Evolutionary conservation across 1,140 invertebrate genomes (phyloP).

Genomic region (Arion vulgaris): DNA sequence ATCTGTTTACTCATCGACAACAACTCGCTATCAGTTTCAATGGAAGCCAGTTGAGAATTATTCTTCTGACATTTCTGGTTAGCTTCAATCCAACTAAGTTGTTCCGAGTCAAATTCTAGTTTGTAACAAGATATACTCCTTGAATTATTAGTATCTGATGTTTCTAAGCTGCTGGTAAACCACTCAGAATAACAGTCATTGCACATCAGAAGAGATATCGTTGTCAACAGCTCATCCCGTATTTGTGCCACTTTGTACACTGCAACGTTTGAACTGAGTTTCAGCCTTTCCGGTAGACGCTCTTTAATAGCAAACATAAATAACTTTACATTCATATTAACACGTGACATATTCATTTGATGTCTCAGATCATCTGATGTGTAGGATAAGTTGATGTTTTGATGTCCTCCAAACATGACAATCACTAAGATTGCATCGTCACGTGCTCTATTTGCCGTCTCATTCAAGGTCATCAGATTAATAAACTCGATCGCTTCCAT

Average conservation of each 20-base stretch:
- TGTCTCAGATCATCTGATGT: not conserved
- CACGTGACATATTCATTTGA: not conserved
- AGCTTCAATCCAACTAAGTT: not conserved
- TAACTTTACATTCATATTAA: not conserved
- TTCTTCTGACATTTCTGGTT: not conserved
- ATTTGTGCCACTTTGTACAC: not conserved
- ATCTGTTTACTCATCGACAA: not conserved
- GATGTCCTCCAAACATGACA: too few relatives aligned
- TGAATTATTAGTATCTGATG: too few relatives aligned
- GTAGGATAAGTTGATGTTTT: not conserved
- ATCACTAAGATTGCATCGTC: too few relatives aligned
- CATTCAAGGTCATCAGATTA: too few relatives aligned
- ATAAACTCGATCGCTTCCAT: too few relatives aligned
- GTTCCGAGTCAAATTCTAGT: not conserved
- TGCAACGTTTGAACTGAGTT: not conserved
- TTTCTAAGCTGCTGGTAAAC: not conserved
- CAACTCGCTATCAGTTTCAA: conserved; percentile 1
- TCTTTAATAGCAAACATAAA: not conserved
- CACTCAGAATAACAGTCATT: not conserved
- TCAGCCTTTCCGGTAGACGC: not conserved
- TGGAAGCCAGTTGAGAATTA: not conserved
- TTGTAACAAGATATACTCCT: conserved; percentile 6
- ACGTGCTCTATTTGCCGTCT: too few relatives aligned
- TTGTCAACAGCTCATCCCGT: not conserved
- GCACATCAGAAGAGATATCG: not conserved